Conservation (phyloP, 2,797 vertebrate species). For the Platalea minor region DNA sequence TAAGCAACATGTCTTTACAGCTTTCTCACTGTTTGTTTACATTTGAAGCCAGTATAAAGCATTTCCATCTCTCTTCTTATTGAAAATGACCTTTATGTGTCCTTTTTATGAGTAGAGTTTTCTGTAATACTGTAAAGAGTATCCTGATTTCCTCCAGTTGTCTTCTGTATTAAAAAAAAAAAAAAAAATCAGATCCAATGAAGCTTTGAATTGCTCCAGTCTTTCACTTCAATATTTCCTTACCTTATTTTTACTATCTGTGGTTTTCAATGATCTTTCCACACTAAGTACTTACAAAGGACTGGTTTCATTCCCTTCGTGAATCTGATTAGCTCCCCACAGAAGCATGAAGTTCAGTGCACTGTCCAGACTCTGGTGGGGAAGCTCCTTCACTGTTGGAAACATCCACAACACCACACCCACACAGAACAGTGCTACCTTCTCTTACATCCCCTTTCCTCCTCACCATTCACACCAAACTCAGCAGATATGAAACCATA, state of each 20-base stretch:
- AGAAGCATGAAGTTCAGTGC: background rate
- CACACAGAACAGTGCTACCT: background rate
- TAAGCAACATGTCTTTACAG: background rate
- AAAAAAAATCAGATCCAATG: background rate
- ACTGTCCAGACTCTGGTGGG: background rate
- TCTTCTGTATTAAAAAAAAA: background rate
- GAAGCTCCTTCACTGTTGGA: background rate
- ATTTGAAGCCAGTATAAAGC: background rate
- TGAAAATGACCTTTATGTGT: background rate
- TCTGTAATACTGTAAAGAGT: background rate
- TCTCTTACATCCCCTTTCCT: background rate
- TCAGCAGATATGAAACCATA: fast-evolving
- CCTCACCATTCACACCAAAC: background rate
- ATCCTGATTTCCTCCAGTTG: background rate
- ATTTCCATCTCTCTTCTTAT: background rate
- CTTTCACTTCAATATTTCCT: background rate
- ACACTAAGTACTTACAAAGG: background rate
- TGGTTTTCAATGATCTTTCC: background rate
- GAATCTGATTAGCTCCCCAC: background rate
- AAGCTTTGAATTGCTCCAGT: background rate
- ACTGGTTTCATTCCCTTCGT: fast-evolving
- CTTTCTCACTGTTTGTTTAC: background rate
- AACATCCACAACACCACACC: background rate
- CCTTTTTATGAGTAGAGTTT: background rate
- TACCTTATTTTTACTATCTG: background rate